Evolutionary conservation across 2,113 vertebrate genomes (phyloP).

Genomic region (Bufo gargarizans): DNA sequence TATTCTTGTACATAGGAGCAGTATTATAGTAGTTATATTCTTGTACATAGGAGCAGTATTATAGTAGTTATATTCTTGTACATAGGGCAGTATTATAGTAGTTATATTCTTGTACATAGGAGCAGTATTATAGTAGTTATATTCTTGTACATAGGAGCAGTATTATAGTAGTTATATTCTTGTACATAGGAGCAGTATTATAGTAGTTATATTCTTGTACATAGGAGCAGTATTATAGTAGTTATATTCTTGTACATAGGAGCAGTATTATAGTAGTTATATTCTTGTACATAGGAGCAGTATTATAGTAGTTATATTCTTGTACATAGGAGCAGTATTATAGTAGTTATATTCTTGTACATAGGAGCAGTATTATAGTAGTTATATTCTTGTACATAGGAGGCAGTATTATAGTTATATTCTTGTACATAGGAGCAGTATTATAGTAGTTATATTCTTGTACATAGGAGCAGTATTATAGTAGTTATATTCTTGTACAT

Average conservation of each 20-base stretch:
- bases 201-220: conserved; percentile 9
- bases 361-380: conserved; percentile 7
- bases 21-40: too few relatives aligned
- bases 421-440: background rate
- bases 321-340: background rate
- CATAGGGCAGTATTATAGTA: background rate
- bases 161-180: conserved; percentile 14
- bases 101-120: conserved; percentile 1
- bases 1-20: too few relatives aligned
- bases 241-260: conserved; percentile 1
- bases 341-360: conserved; percentile 3
- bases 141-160: background rate
- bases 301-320: conserved; percentile 18
- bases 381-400: conserved; percentile 13
- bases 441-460: conserved; percentile 8
- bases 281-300: background rate
- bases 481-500: background rate
- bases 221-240: background rate
- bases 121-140: conserved; percentile 1
- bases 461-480: background rate
- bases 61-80: background rate
- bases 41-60: background rate
- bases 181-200: background rate
- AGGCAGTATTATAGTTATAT: background rate
- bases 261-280: conserved; percentile 1